phyloP scores from a whole-genome alignment of 2,113 vertebrate genomes.

The Callipepla squamata region DNA sequence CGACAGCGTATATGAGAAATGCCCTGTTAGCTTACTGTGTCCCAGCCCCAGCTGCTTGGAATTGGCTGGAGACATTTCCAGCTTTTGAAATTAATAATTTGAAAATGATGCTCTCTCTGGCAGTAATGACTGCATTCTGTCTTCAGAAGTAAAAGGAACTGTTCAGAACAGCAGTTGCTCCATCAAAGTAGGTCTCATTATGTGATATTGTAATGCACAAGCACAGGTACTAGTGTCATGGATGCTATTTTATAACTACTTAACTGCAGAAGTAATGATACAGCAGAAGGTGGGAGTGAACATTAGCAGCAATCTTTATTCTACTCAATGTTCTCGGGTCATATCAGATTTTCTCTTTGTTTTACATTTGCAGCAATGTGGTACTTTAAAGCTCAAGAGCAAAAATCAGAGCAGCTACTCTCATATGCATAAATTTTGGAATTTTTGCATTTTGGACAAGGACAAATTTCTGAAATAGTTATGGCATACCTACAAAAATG shows the following conservation, averaged over 20 bases:
- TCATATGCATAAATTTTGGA: conserved; percentile 29
- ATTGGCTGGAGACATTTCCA: conserved; percentile 29
- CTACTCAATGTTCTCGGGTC: conserved; percentile 42
- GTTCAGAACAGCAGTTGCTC: conserved; percentile 66
- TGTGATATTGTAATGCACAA: conserved; percentile 66
- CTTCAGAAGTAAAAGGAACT: conserved; percentile 56
- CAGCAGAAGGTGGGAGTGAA: conserved; percentile 69
- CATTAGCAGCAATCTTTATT: conserved; percentile 68
- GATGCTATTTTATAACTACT: conserved; percentile 64
- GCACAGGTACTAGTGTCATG: conserved; percentile 61
- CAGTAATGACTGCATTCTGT: conserved; percentile 43
- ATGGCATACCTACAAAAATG: conserved; percentile 2
- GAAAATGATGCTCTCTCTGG: conserved; percentile 37
- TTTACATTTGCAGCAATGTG: conserved; percentile 44
- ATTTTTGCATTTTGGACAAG: conserved; percentile 26
- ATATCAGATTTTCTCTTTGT: conserved; percentile 60
- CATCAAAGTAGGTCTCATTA: conserved; percentile 66
- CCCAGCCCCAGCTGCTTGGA: background rate
- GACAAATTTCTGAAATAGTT: conserved; percentile 46
- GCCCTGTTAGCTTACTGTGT: background rate
- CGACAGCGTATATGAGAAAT: background rate
- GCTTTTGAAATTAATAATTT: conserved; percentile 70
- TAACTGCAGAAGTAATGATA: conserved; percentile 65
- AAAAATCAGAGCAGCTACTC: conserved; percentile 51
- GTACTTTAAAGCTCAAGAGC: conserved; percentile 41